Evolutionary conservation across 2,888 invertebrate species (phyloP), one percentile per base, ranked within the genome.

Genomic region (Phyto melanocephala): DNA sequence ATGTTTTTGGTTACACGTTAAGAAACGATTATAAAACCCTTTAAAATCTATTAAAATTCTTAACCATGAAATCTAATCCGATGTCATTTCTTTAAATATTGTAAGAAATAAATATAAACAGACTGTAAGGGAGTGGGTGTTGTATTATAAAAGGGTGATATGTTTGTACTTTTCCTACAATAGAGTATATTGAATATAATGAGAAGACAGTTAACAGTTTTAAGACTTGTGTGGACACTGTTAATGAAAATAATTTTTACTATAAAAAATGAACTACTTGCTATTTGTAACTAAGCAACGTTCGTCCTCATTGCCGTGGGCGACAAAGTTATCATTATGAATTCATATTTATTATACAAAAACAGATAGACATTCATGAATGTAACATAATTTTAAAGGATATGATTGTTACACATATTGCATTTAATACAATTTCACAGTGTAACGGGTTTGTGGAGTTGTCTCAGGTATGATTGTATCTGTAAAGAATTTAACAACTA

Each of bases 151-250:
- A 35, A 67, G 75, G 40, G 28, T 56, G 17, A 42, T 5, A 28
- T 6, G 4, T 5, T 6, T 28, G 28, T 28, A 28, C 3, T 28
- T 6, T 52, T 52, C 11, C 1, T 35, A 24, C 3, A 50, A 78
- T 56, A 80, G 85, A 89, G 87, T 88, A 87, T 87, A 89, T 89
- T 88, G 88, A 88, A 86, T 88, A 87, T 89, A 89, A 89, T 88
- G 89, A 87, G 87, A 84, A 86, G 86, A 85, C 88, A 88, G 88
- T 89, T 89, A 88, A 87, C 89, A 89, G 88, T 88, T 88, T 88
- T 85, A 84, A 87, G 87, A 87, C 35, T 37, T 56, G 47, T 62
- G 63, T 35, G 60, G 52, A 70, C 70, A 47, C 60, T 75, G 28
- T 67, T 60, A 70, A 54, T 70, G 54, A 37, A 45, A 45, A 65